Conservation (phyloP, 2,113 vertebrate species). For the Salvelinus sp. region DNA sequence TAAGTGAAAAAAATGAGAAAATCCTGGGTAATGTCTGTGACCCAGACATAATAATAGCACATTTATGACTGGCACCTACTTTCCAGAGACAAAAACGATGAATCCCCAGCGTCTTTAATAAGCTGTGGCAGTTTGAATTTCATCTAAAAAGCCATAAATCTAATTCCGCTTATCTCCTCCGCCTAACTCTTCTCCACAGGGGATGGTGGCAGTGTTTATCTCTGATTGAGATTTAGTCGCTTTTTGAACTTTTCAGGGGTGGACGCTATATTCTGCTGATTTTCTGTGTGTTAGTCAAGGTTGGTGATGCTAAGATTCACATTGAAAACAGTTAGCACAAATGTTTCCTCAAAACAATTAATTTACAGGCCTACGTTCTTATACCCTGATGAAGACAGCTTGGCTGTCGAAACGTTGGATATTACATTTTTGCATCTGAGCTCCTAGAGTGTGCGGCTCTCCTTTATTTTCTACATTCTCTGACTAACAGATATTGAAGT, state of each 20-base stretch:
- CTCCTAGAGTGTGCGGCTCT: too few relatives aligned
- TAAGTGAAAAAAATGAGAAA: not conserved
- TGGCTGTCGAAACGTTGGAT: too few relatives aligned
- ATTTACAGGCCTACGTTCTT: too few relatives aligned
- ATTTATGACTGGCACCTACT: slow-evolving; percentile 12
- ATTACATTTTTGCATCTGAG: too few relatives aligned
- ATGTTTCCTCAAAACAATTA: too few relatives aligned
- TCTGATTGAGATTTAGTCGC: slow-evolving; percentile 19
- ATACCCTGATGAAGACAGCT: too few relatives aligned
- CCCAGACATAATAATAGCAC: slow-evolving; percentile 6
- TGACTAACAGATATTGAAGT: too few relatives aligned
- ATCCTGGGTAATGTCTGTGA: not conserved
- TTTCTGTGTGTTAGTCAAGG: not conserved
- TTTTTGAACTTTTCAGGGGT: slow-evolving; percentile 7
- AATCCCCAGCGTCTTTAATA: slow-evolving; percentile 5
- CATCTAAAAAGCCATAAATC: slow-evolving; percentile 4
- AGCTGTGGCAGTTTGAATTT: slow-evolving; percentile 13
- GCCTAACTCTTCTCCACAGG: slow-evolving; percentile 4
- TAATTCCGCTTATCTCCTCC: slow-evolving; percentile 9
- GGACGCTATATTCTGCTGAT: not conserved
- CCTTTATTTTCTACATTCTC: too few relatives aligned
- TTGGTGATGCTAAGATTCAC: not conserved
- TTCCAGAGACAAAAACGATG: slow-evolving; percentile 3
- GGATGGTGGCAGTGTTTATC: not conserved
- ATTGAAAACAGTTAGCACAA: not conserved